phyloP scores from a whole-genome alignment of 2,888 invertebrate species.

The Macrophya alboannulata region DNA sequence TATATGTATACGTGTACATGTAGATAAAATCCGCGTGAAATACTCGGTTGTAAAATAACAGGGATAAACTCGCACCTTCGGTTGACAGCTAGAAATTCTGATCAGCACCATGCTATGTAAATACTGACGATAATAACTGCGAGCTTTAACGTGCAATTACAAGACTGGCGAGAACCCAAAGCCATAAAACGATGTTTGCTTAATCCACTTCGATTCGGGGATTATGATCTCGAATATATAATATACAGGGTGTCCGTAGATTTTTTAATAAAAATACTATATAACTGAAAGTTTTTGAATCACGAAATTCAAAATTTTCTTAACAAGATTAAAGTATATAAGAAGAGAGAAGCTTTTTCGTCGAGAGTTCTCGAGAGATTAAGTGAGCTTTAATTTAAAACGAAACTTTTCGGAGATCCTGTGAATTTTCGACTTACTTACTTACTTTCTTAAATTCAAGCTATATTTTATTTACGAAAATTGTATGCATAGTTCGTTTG shows the following conservation, averaged over 20 bases:
- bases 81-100: background rate
- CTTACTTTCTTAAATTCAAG: no score
- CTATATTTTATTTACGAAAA: background rate
- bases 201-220: slow-evolving; percentile 11
- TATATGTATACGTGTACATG: background rate
- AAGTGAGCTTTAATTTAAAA: background rate
- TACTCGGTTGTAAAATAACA: slow-evolving; percentile 18
- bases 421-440: background rate
- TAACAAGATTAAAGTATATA: background rate
- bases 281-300: background rate
- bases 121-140: slow-evolving; percentile 2
- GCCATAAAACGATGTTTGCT: slow-evolving; percentile 19
- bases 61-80: slow-evolving; percentile 29
- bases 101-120: background rate
- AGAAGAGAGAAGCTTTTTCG: background rate
- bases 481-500: background rate
- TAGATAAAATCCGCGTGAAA: slow-evolving; percentile 23
- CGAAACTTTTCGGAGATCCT: background rate
- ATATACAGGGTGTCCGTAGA: background rate
- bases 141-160: slow-evolving; percentile 29
- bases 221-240: slow-evolving; percentile 6
- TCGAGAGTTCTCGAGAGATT: background rate
- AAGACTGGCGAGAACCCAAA: slow-evolving; percentile 15
- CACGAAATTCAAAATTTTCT: background rate
- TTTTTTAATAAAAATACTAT: background rate